Percentiles rank a stretch among this genome's conserved stretches.
Evolutionary conservation across 1,140 invertebrate genomes (phyloP).

Genomic region (Rhynchophorus ferrugineus): DNA sequence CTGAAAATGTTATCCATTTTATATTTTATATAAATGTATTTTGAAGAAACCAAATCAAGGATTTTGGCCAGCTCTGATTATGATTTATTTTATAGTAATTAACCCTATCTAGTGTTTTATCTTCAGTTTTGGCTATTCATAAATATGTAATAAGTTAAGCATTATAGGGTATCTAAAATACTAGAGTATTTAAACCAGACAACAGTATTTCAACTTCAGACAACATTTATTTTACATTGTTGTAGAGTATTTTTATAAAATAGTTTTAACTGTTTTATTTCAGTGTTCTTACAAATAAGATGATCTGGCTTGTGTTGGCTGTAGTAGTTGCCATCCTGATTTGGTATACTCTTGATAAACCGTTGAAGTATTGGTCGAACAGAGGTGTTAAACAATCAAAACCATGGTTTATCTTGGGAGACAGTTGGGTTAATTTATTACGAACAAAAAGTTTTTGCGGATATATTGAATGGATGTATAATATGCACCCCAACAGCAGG

Average conservation of each 20-base stretch:
- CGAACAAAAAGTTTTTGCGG: neutral
- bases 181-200: no score
- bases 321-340: neutral
- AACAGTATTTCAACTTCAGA: neutral
- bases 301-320: neutral
- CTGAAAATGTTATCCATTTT: no score
- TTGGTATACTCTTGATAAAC: neutral
- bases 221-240: neutral
- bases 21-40: no score
- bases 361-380: neutral
- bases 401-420: neutral
- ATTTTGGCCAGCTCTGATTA: no score
- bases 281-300: neutral
- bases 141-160: no score
- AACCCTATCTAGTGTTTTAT: no score
- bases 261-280: neutral
- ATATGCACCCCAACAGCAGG: neutral
- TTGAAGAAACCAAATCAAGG: no score
- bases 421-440: neutral
- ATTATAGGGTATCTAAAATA: no score
- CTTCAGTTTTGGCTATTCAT: no score
- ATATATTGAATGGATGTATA: neutral
- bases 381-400: neutral
- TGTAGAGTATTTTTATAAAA: neutral
- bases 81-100: no score